Base-by-base conservation (phyloP, 1,140 invertebrate genomes). In the Anoplophora glabripennis region DNA sequence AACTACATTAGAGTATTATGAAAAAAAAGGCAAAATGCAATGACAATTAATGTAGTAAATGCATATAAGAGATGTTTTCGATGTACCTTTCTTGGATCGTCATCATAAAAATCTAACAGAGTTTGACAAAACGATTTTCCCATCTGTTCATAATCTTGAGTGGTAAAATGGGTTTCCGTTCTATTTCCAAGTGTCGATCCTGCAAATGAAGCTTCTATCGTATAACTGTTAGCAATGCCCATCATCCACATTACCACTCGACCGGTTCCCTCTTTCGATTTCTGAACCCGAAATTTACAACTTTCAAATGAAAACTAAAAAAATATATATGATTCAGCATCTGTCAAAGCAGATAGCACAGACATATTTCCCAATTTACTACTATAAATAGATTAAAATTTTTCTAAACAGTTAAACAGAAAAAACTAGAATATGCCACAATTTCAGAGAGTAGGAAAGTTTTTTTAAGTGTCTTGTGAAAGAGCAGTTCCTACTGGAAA, bases 231-330 rank as follows among this genome's bases (percentile, higher is more conserved):
- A 44, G 88, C 85, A 14, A 96, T 89, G 9, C 94, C 94, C 84
- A 96, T 86, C 79, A 93, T 89, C 92, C 93, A 96, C 66, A 95
- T 88, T 0, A 96, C 93, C 10, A 96, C 89, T 53, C 94, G 78
- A 5, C 93, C 93, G 8, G 94, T 96, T 1, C 93, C 93, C 79
- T 96, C 93, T 79, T 96, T 96, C 61, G 86, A 89, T 52, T 90
- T 87, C 74, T 96, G 93, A 53, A 96, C 87, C 69, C 90, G 87
- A 75, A 96, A 96, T 78, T 94, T 95, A 75, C 93, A 96, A 70
- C 87, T 89, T 77, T 94, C 90, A 75, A 93, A 96, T 7, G 89
- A 92, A 78, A 96, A 96, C 93, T 94, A 70, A 35, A 83, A 83
- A 61, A 73, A 64, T 57, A 52, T 4, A 15, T n/a, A 41, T n/a